phyloP scores from a whole-genome alignment of 2,113 vertebrate species.

The Melanerpes aurifrons region DNA sequence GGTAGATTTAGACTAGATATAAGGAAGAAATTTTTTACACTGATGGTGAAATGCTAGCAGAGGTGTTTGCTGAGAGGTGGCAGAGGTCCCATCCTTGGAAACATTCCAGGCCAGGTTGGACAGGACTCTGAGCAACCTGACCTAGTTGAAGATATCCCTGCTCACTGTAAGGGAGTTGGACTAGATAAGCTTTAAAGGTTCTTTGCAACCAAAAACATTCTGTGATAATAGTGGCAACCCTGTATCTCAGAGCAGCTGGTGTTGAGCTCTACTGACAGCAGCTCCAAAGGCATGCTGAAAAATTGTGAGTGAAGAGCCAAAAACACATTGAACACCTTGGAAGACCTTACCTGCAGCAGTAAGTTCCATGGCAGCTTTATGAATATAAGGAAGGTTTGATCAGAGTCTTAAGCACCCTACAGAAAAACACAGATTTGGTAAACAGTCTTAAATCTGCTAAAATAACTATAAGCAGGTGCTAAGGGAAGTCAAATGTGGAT shows the following conservation, averaged over 20 bases:
- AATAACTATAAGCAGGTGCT: not conserved
- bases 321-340: not conserved
- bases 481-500: not conserved
- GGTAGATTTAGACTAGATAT: too few species aligned
- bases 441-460: not conserved
- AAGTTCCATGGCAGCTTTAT: not conserved
- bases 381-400: not conserved
- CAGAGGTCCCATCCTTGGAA: too few species aligned
- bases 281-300: not conserved
- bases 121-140: too few species aligned
- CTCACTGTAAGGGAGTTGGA: too few species aligned
- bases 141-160: too few species aligned
- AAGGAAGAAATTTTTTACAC: too few species aligned
- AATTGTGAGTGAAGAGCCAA: not conserved
- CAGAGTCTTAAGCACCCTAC: not conserved
- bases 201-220: too few species aligned
- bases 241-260: fast-evolving
- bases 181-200: too few species aligned
- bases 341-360: not conserved
- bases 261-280: not conserved
- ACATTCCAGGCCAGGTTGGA: too few species aligned
- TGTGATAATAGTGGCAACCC: not conserved
- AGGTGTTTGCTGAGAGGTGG: too few species aligned
- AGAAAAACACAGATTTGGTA: not conserved
- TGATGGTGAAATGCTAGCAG: too few species aligned